A percentile compares a stretch with the other conserved stretches of the same genome.
These are phyloP conservation scores for Drosophila ogumai DNA, from an alignment of 1,140 invertebrate species.

Conservation along the genomic window DNA sequence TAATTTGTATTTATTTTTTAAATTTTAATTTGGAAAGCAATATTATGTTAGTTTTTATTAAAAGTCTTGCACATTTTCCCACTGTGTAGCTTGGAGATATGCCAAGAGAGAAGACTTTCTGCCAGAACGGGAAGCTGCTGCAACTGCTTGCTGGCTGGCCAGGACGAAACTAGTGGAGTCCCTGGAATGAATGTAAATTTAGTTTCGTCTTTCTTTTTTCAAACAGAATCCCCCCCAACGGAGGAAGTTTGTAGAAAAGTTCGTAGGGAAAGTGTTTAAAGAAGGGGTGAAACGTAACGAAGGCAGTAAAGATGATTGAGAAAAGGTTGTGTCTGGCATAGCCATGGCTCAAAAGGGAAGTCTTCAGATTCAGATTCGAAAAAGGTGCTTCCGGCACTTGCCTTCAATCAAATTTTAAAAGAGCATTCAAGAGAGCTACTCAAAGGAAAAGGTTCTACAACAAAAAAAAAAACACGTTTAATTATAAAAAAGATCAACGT, in stretches of 20 bases:
- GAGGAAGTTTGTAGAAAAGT: constrained; percentile 17
- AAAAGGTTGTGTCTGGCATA: constrained; percentile 8
- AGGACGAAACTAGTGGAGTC: constrained; percentile 16
- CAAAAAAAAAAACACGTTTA: neutral
- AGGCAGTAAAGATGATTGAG: constrained; percentile 10
- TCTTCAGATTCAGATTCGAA: constrained; percentile 4
- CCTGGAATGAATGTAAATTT: constrained; percentile 20
- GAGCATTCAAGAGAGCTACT: neutral
- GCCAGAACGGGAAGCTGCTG: neutral
- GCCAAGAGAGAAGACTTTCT: neutral
- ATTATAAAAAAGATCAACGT: neutral
- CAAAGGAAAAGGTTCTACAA: neutral
- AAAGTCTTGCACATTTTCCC: too few relatives aligned
- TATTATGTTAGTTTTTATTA: too few relatives aligned
- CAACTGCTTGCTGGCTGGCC: neutral
- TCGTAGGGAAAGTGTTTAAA: constrained; percentile 35
- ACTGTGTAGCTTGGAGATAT: constrained; percentile 5
- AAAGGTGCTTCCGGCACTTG: constrained; percentile 17
- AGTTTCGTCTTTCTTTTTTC: constrained; percentile 6
- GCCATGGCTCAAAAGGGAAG: neutral
- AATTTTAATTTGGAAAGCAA: too few relatives aligned
- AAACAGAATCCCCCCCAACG: constrained; percentile 6
- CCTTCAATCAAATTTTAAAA: constrained; percentile 18
- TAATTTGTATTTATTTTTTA: too few relatives aligned
- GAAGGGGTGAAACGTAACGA: neutral